Percentiles rank a stretch among this genome's conserved stretches.
Conservation (phyloP, 2,888 invertebrate genomes). For the Drosophila ochracea region DNA sequence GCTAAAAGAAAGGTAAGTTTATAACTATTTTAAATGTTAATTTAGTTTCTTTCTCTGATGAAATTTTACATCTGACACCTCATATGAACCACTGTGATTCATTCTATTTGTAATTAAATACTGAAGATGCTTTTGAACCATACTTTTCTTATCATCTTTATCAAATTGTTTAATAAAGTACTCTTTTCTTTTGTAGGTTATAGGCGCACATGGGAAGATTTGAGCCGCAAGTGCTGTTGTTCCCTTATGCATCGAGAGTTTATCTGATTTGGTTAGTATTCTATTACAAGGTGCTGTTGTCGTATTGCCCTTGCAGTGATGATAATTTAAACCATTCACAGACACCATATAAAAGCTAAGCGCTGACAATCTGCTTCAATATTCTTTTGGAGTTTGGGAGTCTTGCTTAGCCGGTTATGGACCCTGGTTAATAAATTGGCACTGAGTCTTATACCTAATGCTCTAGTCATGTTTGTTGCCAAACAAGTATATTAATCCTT, state of each 20-base stretch:
- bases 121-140: conserved; percentile 48
- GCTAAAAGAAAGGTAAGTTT: conserved; percentile 16
- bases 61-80: conserved; percentile 83
- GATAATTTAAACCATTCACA: conserved; percentile 83
- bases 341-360: conserved; percentile 78
- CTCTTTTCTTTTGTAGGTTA: conserved; percentile 28
- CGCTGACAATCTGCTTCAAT: conserved; percentile 77
- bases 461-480: not conserved
- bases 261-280: conserved; percentile 35
- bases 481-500: conserved; percentile 20
- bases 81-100: conserved; percentile 83
- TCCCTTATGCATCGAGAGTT: not conserved
- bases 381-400: conserved; percentile 81
- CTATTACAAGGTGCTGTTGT: not conserved
- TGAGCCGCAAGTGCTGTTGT: not conserved
- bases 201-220: not conserved
- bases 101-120: conserved; percentile 56
- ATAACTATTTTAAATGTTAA: not conserved
- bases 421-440: conserved; percentile 82
- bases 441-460: conserved; percentile 60
- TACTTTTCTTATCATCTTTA: not conserved
- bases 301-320: conserved; percentile 59
- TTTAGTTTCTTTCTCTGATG: conserved; percentile 66
- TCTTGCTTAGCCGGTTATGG: conserved; percentile 78
- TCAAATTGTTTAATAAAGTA: not conserved